phyloP scores from a whole-genome alignment of 2,113 vertebrate species.

The Hemicordylus capensis region DNA sequence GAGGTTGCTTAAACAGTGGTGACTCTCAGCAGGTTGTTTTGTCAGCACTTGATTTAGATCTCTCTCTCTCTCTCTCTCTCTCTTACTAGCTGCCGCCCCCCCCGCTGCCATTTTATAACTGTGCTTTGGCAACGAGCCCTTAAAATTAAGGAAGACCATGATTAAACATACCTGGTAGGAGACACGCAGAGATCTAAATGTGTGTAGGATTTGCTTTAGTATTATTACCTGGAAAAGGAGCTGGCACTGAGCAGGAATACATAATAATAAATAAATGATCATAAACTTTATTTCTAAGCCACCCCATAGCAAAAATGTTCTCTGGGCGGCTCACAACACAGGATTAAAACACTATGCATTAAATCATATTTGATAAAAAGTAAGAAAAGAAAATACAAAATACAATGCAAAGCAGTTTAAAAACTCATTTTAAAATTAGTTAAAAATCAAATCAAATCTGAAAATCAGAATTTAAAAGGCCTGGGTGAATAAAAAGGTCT shows the following conservation, averaged over 20 bases:
- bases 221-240: neutral
- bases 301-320: too few relatives aligned
- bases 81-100: neutral
- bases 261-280: too few relatives aligned
- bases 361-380: too few relatives aligned
- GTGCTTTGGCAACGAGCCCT: conserved; percentile 29
- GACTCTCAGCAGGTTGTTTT: conserved; percentile 39
- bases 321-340: too few relatives aligned
- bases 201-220: neutral
- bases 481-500: too few relatives aligned
- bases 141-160: neutral
- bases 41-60: conserved; percentile 21
- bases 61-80: conserved; percentile 10
- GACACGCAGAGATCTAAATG: neutral
- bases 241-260: neutral
- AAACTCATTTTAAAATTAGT: too few relatives aligned
- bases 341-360: too few relatives aligned
- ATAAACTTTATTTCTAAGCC: too few relatives aligned
- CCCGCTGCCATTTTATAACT: conserved; percentile 17
- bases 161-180: neutral
- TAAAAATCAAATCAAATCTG: too few relatives aligned
- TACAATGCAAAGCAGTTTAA: too few relatives aligned
- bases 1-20: conserved; percentile 28
- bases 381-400: too few relatives aligned
- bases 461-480: too few relatives aligned